Conservation (phyloP, 35 echinoderm and acorn worm genomes). For the Lytechinus variegatus region DNA sequence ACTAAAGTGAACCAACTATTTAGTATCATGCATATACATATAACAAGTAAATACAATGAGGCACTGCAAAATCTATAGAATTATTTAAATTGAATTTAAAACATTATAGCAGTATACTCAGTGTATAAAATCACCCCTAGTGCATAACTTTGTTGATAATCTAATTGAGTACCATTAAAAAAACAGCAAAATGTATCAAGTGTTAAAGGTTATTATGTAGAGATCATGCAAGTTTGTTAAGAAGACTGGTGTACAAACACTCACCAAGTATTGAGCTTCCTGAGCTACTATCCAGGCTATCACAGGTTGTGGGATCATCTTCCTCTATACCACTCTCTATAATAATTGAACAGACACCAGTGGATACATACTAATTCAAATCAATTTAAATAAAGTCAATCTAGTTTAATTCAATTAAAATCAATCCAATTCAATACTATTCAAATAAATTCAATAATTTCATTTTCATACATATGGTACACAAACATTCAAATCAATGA, state of each 20-base stretch:
- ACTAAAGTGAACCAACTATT: not conserved
- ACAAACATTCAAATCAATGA: no score
- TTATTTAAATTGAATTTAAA: not conserved
- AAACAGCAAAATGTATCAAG: not conserved
- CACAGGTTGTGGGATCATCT: slow-evolving; percentile 75
- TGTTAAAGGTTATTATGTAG: not conserved
- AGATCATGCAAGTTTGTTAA: not conserved
- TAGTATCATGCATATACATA: not conserved
- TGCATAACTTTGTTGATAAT: not conserved
- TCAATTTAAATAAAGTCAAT: no score
- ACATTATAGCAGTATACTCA: not conserved
- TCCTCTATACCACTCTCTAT: slow-evolving; percentile 93
- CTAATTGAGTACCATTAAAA: not conserved
- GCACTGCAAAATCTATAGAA: not conserved
- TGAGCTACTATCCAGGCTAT: slow-evolving; percentile 70
- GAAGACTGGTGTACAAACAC: slow-evolving; percentile 5
- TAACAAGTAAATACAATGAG: not conserved
- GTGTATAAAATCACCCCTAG: not conserved
- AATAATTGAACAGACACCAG: not conserved
- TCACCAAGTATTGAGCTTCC: slow-evolving; percentile 83
- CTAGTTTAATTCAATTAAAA: no score
- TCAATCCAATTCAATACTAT: no score
- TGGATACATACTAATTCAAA: not conserved
- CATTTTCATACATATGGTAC: no score
- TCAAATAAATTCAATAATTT: no score